Base-by-base conservation (phyloP, 2,888 invertebrate species). In the Ceratothoa steindachneri region DNA sequence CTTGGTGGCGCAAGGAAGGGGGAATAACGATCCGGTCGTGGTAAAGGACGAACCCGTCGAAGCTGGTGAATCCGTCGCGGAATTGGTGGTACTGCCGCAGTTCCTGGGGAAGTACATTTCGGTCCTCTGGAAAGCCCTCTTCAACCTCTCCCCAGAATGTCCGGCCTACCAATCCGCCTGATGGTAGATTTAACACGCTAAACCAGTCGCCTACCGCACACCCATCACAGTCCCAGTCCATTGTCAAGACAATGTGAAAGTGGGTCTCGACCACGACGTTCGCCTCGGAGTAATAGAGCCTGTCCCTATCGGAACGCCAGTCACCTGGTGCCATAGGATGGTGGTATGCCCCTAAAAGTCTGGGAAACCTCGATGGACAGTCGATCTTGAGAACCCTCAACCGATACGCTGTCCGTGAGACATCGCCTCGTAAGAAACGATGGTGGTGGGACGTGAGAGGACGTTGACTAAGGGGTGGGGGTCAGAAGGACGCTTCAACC, bases 331-430 rank as follows among this genome's bases (percentile, higher is more conserved):
- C 51, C 24, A 64, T 0, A 2, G 73, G 0, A 73, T 76, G 73
- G 68, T 76, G 68, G 71, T 76, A 12, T 28, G 27, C 3, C 15
- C 73, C 73, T 69, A n/a, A n/a, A n/a, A n/a, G n/a, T n/a, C n/a
- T n/a, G n/a, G n/a, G n/a, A n/a, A n/a, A n/a, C n/a, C n/a, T 1
- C 52, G 53, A 3, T n/a, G 65, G 3, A 73, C 71, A 1, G 71
- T 71, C 0, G 65, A 76, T 19, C 31, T 71, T 22, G 67, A 76
- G 60, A n/a, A n/a, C n/a, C n/a, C n/a, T n/a, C n/a, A n/a, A n/a
- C n/a, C n/a, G n/a, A n/a, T n/a, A n/a, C n/a, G n/a, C n/a, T n/a
- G n/a, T n/a, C n/a, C n/a, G n/a, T n/a, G n/a, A n/a, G n/a, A n/a
- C n/a, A n/a, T n/a, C n/a, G n/a, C n/a, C n/a, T n/a, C n/a, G n/a